Evolutionary conservation across 2,797 vertebrate species (phyloP), one percentile per base, ranked within the genome.

Genomic region (Pogoniulus pusillus): DNA sequence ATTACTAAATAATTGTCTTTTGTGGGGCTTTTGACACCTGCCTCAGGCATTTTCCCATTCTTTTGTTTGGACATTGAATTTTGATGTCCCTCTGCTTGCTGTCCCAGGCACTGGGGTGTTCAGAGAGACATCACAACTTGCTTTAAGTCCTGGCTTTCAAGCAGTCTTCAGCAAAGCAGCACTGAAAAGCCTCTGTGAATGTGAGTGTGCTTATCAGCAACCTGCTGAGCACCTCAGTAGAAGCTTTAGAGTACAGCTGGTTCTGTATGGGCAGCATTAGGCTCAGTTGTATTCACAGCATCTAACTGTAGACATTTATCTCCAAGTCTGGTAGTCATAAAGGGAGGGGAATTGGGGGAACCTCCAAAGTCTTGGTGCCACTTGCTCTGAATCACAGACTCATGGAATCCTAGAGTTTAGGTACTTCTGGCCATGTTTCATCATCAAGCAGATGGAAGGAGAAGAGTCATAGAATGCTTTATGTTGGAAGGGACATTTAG

Each of bases 231-330:
- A 1, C 59, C 57, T 84, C 23, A 9, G 7, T 71, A 54, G 27
- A 58, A 29, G 19, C n/a, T 3, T 1, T 27, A 18, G 0, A 49
- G 0, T 65, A 29, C 30, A 59, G 10, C 49, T 85, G 58, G 18
- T 17, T 47, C 62, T 22, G 32, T 51, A 0, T 0, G 45, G n/a
- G 37, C 53, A 10, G 19, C 15, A 24, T 29, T 11, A 6, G 5
- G 18, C 39, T 93, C 35, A 39, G 24, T 37, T 17, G 3, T 68
- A 26, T 74, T 63, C 82, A 53, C 39, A 71, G 18, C 45, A 32
- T 75, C 41, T 51, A 24, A 62, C 47, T 2, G 1, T 3, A 58
- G 29, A 7, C 24, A 41, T 81, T 74, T 55, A 30, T 66, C 57
- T 75, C 16, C 9, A 47, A 16, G 3, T 62, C n/a, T 32, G 58